These are phyloP conservation scores for Rosalia funebris DNA, from an alignment of 2,888 invertebrate genomes.

Conservation along the genomic window DNA sequence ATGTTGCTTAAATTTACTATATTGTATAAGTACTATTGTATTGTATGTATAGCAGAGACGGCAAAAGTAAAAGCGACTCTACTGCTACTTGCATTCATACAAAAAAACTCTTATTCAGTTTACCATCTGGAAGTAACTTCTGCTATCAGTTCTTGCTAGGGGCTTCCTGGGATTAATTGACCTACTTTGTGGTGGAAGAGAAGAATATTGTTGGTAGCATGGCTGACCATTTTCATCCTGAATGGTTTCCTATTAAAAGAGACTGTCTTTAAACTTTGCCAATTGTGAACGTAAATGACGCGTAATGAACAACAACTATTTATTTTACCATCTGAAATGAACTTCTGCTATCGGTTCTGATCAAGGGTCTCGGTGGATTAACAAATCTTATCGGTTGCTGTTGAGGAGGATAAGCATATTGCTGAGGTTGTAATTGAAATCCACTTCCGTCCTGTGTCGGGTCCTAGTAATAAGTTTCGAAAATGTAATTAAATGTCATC, in stretches of 20 bases:
- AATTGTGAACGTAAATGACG: too few relatives aligned
- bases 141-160: background rate
- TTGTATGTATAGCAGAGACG: too few relatives aligned
- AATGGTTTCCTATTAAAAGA: background rate
- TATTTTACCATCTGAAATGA: background rate
- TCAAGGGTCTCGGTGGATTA: background rate
- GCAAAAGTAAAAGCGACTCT: too few relatives aligned
- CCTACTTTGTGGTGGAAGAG: background rate
- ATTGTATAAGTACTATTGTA: too few relatives aligned
- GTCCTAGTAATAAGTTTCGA: background rate
- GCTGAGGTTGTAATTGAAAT: too few relatives aligned
- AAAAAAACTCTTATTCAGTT: too few relatives aligned
- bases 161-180: background rate
- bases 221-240: background rate
- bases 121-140: background rate
- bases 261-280: too few relatives aligned
- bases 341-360: background rate
- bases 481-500: background rate
- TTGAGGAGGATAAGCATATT: background rate
- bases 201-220: background rate
- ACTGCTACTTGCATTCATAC: too few relatives aligned
- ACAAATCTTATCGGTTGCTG: background rate
- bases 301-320: too few relatives aligned
- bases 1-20: too few relatives aligned
- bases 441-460: background rate